Conservation (phyloP, 2,888 invertebrate genomes). For the Sarcophaga subvicina region DNA sequence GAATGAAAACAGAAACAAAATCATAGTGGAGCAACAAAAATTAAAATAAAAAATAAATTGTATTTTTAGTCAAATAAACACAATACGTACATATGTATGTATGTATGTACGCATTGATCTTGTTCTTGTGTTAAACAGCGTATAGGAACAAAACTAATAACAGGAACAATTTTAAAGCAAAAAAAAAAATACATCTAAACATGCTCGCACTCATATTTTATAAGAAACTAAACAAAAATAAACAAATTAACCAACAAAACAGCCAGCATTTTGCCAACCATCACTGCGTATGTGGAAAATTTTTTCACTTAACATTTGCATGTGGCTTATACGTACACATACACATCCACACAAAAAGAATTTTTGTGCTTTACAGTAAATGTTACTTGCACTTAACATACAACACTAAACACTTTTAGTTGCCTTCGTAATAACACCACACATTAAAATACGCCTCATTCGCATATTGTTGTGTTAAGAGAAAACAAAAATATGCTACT, state of each 20-base stretch:
- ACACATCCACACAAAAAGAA: background rate
- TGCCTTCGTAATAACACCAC: too few relatives aligned
- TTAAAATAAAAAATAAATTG: background rate
- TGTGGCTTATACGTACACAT: slow-evolving; percentile 58
- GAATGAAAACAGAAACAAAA: slow-evolving; percentile 3
- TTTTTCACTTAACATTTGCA: slow-evolving; percentile 44
- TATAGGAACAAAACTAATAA: background rate
- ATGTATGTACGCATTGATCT: background rate
- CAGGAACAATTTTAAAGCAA: background rate
- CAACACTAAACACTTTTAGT: background rate
- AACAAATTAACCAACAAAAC: slow-evolving; percentile 5
- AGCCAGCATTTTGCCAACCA: slow-evolving; percentile 17
- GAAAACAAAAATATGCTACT: too few relatives aligned
- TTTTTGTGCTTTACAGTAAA: slow-evolving; percentile 42
- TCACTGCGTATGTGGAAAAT: slow-evolving; percentile 48
- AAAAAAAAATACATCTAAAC: background rate
- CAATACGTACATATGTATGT: background rate
- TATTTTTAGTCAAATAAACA: background rate
- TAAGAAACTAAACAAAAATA: background rate
- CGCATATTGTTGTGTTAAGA: too few relatives aligned
- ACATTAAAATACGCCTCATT: too few relatives aligned
- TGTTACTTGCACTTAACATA: slow-evolving; percentile 11
- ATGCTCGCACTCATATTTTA: background rate
- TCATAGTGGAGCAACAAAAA: background rate
- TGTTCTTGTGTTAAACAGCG: background rate